Percentiles rank a stretch among this genome's conserved stretches.
These are phyloP conservation scores for Ceyx melanurus DNA, from an alignment of 2,113 vertebrate genomes.

Conservation along the genomic window DNA sequence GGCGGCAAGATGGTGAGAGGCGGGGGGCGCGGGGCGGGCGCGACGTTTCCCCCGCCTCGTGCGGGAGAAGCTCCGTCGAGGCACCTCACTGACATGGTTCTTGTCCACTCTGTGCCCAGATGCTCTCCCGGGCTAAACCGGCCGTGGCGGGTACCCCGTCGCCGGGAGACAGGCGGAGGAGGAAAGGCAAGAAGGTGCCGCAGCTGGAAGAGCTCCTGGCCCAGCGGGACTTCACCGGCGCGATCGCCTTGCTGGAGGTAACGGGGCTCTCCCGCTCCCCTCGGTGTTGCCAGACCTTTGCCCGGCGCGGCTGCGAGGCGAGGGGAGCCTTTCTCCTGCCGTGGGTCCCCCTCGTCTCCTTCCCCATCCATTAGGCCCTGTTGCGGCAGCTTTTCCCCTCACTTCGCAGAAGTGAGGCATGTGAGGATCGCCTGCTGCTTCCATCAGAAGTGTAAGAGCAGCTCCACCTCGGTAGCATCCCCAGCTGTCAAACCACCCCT, in stretches of 20 bases:
- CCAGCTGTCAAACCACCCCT: not conserved
- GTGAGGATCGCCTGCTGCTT: not conserved
- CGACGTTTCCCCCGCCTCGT: not conserved
- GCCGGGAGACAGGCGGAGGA: slow-evolving; percentile 79
- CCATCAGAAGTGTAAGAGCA: not conserved
- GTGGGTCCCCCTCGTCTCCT: not conserved
- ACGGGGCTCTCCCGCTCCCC: not conserved
- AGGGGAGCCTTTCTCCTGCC: not conserved
- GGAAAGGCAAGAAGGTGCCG: slow-evolving; percentile 85
- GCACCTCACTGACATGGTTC: not conserved
- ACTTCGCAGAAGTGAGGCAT: not conserved
- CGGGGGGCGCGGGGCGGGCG: not conserved
- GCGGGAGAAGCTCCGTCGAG: not conserved
- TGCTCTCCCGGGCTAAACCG: slow-evolving; percentile 92
- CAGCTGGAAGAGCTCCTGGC: slow-evolving; percentile 87
- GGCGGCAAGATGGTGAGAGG: slow-evolving; percentile 46
- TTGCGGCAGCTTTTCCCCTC: not conserved
- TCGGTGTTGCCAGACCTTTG: not conserved
- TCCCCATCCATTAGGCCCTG: not conserved
- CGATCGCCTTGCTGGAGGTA: slow-evolving; percentile 91
- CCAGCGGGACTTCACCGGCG: slow-evolving; percentile 91
- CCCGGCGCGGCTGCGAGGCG: not conserved
- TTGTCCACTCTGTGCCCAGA: slow-evolving; percentile 72
- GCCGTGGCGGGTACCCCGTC: slow-evolving; percentile 81
- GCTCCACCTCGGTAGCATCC: not conserved